A percentile compares a stretch with the other conserved stretches of the same genome.
Conservation (phyloP, 1,140 invertebrate genomes). For the Zaprionus vittiger region DNA sequence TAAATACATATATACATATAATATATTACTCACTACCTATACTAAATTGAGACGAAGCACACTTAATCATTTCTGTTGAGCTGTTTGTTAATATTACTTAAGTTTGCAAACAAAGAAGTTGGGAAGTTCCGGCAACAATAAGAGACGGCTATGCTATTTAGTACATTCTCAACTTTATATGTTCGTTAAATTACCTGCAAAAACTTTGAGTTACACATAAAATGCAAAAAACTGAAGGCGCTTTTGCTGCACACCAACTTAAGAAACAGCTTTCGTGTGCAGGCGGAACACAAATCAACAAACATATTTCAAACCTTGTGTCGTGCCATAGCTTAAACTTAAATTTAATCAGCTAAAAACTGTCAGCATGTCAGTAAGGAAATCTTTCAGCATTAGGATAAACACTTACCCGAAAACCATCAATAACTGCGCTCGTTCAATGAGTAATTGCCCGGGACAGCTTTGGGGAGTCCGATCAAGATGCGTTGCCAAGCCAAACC, state of each 20-base stretch:
- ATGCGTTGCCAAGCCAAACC: constrained; percentile 23
- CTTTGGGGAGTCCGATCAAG: constrained; percentile 7
- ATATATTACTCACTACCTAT: too few relatives aligned
- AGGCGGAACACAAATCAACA: neutral
- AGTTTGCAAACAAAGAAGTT: neutral
- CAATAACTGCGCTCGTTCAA: constrained; percentile 23
- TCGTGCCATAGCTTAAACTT: neutral
- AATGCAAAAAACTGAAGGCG: neutral
- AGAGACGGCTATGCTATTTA: neutral
- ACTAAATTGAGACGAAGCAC: too few relatives aligned
- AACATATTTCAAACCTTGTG: neutral
- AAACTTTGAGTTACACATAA: neutral
- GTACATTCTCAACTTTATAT: neutral
- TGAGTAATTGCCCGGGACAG: constrained; percentile 18
- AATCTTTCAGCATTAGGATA: neutral
- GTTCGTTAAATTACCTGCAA: neutral
- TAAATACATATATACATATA: too few relatives aligned
- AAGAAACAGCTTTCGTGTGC: neutral
- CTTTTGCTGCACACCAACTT: neutral
- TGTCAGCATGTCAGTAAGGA: neutral
- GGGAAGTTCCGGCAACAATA: neutral
- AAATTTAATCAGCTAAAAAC: neutral
- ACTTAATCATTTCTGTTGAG: neutral
- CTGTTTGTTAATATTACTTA: neutral
- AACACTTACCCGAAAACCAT: constrained; percentile 20